Evolutionary conservation across 1,140 invertebrate species (phyloP), one percentile per base, ranked within the genome.

Genomic region (Idris sp.): DNA sequence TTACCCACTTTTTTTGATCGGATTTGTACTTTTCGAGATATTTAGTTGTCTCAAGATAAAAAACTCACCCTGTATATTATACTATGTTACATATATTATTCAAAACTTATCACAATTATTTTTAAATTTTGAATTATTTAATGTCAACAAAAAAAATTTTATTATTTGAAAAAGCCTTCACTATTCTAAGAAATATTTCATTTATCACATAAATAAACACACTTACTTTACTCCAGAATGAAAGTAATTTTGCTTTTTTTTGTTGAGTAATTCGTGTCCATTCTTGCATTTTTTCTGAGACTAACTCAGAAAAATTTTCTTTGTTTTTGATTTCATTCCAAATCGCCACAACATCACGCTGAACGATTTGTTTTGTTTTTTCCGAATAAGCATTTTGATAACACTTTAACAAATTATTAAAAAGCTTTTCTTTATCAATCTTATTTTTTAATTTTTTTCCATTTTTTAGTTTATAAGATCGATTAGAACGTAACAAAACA

Each of bases 191-290:
- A 30, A 30, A 30, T 30, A n/a, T 30, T 7, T 8, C n/a, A 7
- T 30, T 2, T 30, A n/a, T 8, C 28, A n/a, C 14, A 14, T 35
- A 11, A 35, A 8, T n/a, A n/a, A 11, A 35, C 31, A 40, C 7
- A 40, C 36, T 40, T 18, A 40, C 36, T 6, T 19, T 19, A 19
- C 6, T 19, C 36, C 36, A 40, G 16, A 9, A 40, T 19, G 16
- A 40, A 40, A 40, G 36, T 16, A 40, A 18, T 40, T 40, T 40
- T 18, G 15, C 36, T 19, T 40, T 18, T 40, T 19, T 40, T n/a
- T 40, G 36, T 10, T 40, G 36, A 19, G 15, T n/a, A n/a, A 40
- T 40, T 40, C 36, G 15, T 40, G 36, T 40, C 36, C 36, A 40
- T 19, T 40, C 16, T 19, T 40, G 36, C 16, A 40, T n/a, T 40